Evolutionary conservation across 2,113 vertebrate species (phyloP).

Genomic region (Chionodraco myersi): DNA sequence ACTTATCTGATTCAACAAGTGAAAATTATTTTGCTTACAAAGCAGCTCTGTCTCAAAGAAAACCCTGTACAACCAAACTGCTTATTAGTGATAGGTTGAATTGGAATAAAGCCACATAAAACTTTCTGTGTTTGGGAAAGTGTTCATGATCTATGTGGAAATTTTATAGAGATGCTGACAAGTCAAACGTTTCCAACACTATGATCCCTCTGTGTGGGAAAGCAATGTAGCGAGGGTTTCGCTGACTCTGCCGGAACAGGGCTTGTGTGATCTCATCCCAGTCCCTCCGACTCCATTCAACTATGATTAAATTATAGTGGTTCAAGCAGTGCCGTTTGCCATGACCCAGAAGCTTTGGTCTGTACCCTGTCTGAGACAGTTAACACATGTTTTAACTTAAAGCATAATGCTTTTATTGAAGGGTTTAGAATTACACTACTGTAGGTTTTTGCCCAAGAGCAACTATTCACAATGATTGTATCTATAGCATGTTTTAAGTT

Average conservation of each 20-base stretch:
- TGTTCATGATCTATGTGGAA: conserved; percentile 36
- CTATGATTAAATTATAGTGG: conserved; percentile 39
- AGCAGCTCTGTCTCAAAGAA: conserved; percentile 29
- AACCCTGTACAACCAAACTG: conserved; percentile 14
- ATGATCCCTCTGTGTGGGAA: conserved; percentile 58
- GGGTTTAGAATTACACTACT: not conserved
- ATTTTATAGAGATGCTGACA: conserved; percentile 63
- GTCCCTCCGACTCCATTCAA: conserved; percentile 40
- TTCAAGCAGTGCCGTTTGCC: conserved; percentile 38
- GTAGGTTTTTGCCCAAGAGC: not conserved
- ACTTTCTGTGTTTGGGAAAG: conserved; percentile 26
- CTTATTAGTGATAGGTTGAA: conserved; percentile 24
- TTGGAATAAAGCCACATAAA: conserved; percentile 14
- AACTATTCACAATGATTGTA: not conserved
- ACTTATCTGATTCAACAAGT: conserved; percentile 15
- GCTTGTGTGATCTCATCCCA: conserved; percentile 67
- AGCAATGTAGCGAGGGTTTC: conserved; percentile 57
- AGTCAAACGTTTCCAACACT: conserved; percentile 63
- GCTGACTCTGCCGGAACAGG: conserved; percentile 69
- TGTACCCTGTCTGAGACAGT: conserved; percentile 30
- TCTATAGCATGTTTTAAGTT: not conserved
- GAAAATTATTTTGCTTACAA: conserved; percentile 16
- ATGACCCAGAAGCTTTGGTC: conserved; percentile 38
- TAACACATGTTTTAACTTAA: not conserved
- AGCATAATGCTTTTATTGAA: not conserved